These are phyloP conservation scores for Coreoperca whiteheadi DNA, from an alignment of 2,113 vertebrate genomes.

Conservation along the genomic window DNA sequence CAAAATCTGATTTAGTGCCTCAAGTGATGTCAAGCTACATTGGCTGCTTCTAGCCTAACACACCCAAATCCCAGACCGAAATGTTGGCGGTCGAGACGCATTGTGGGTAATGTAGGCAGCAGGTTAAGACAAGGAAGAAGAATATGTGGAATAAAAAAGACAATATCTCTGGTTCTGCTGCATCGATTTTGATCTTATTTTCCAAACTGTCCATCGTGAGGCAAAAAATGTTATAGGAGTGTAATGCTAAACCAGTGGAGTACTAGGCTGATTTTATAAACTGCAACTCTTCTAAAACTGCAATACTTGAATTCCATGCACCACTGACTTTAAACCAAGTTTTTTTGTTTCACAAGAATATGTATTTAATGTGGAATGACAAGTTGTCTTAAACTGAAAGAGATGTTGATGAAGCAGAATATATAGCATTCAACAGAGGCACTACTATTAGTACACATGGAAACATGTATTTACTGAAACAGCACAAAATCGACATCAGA, in stretches of 20 bases:
- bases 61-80: not conserved
- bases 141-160: not conserved
- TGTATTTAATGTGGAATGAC: too few species aligned
- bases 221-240: too few species aligned
- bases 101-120: not conserved
- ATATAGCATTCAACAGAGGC: not conserved
- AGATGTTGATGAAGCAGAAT: not conserved
- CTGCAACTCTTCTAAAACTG: not conserved
- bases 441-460: not conserved
- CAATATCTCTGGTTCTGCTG: not conserved
- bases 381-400: not conserved
- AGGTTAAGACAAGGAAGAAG: not conserved
- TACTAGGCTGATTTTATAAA: not conserved
- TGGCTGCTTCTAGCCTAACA: not conserved
- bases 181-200: too few species aligned
- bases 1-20: too few species aligned
- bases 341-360: too few species aligned
- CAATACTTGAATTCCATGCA: too few species aligned
- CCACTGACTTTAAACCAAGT: too few species aligned
- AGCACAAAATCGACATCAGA: not conserved
- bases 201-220: too few species aligned
- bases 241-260: too few species aligned
- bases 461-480: not conserved
- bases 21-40: not conserved
- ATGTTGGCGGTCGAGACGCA: not conserved